A percentile compares a stretch with the other conserved stretches of the same genome.
These are phyloP conservation scores for Xanthorhoe spadicearia DNA, from an alignment of 2,888 invertebrate genomes.

Conservation along the genomic window DNA sequence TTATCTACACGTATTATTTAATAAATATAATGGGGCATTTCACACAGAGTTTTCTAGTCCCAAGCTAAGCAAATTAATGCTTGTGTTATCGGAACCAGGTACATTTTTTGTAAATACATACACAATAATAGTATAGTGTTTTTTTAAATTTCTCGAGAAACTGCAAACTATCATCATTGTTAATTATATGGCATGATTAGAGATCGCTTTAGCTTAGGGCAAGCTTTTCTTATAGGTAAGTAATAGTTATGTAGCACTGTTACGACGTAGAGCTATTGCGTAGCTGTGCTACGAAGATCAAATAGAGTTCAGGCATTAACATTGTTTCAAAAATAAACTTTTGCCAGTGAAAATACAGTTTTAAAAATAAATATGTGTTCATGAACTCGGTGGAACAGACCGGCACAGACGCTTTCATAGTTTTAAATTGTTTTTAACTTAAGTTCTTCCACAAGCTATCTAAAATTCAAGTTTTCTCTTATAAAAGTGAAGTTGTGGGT, in stretches of 20 bases:
- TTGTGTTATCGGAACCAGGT: too few species aligned
- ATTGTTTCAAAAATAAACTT: neutral
- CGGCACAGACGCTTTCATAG: constrained; percentile 11
- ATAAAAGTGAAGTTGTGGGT: neutral
- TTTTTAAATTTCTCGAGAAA: too few species aligned
- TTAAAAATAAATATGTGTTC: constrained; percentile 13
- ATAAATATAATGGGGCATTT: too few species aligned
- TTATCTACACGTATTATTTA: too few species aligned
- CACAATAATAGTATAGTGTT: too few species aligned
- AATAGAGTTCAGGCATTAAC: too few species aligned
- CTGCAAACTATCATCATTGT: too few species aligned
- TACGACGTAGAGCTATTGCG: constrained; percentile 8
- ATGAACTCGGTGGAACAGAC: constrained; percentile 7
- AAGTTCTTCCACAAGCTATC: neutral
- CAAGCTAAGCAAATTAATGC: too few species aligned
- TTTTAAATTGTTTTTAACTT: constrained; percentile 7
- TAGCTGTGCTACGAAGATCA: constrained; percentile 1
- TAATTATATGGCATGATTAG: too few species aligned
- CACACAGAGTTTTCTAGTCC: too few species aligned
- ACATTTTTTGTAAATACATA: too few species aligned
- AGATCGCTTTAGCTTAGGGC: too few species aligned
- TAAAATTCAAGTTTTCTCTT: neutral
- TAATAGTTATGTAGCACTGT: neutral
- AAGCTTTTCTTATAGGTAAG: neutral
- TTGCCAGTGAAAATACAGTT: constrained; percentile 11